Evolutionary conservation across 2,888 invertebrate species (phyloP).

Genomic region (Tetrapedia diversipes): DNA sequence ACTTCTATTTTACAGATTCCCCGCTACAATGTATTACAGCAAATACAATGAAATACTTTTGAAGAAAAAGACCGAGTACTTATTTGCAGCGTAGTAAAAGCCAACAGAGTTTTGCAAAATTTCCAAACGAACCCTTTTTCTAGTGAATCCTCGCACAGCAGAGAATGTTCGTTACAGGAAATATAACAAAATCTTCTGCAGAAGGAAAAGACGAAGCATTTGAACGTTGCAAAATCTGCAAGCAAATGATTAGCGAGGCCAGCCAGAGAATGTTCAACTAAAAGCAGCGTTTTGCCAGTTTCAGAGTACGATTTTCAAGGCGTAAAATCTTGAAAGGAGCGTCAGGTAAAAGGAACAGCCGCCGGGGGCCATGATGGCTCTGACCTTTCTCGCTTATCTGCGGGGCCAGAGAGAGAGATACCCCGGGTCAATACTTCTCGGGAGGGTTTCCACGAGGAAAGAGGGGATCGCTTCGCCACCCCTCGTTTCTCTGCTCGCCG

Average conservation of each 20-base stretch:
- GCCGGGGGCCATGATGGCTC: slow-evolving; percentile 70
- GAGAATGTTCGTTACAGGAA: too few species aligned
- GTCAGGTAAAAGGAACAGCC: slow-evolving; percentile 56
- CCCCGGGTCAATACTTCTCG: slow-evolving; percentile 68
- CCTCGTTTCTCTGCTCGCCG: slow-evolving; percentile 65
- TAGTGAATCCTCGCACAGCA: too few species aligned
- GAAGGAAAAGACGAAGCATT: too few species aligned
- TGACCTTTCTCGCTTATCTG: slow-evolving; percentile 70
- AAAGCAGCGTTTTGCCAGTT: too few species aligned
- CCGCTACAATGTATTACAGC: too few species aligned
- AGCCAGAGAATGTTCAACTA: too few species aligned
- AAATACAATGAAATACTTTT: too few species aligned
- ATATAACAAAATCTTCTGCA: too few species aligned
- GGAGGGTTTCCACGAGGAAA: slow-evolving; percentile 57
- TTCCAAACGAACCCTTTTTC: too few species aligned
- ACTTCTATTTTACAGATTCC: background rate
- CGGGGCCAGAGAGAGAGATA: slow-evolving; percentile 56
- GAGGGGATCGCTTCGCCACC: slow-evolving; percentile 60
- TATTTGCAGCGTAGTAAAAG: background rate
- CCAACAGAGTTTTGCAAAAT: background rate
- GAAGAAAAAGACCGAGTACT: too few species aligned
- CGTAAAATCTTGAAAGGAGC: slow-evolving; percentile 36
- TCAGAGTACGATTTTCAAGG: slow-evolving; percentile 12
- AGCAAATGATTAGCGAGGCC: too few species aligned
- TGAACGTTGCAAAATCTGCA: too few species aligned